phyloP scores from a whole-genome alignment of 2,113 vertebrate genomes.

The Rhinoderma darwinii region DNA sequence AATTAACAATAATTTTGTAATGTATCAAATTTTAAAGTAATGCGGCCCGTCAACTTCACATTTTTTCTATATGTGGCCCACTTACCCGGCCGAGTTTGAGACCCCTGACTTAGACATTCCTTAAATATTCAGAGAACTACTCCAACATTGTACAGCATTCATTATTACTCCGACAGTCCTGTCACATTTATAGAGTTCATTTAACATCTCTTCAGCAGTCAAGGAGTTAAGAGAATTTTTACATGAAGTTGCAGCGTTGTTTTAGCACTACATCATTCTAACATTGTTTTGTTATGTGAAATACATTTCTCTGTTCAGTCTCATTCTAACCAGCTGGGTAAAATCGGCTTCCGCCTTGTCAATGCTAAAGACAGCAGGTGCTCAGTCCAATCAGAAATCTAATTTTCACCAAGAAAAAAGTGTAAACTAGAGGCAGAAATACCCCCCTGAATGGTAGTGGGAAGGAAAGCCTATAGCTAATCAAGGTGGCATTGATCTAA shows the following conservation, averaged over 20 bases:
- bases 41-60: too few relatives aligned
- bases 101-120: too few relatives aligned
- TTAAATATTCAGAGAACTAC: too few relatives aligned
- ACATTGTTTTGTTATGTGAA: conserved; percentile 29
- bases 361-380: conserved; percentile 60
- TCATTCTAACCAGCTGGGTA: conserved; percentile 37
- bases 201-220: neutral
- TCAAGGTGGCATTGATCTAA: conserved; percentile 33
- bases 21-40: too few relatives aligned
- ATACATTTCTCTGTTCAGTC: conserved; percentile 45
- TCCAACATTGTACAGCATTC: too few relatives aligned
- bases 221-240: neutral
- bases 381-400: conserved; percentile 67
- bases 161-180: neutral
- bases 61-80: too few relatives aligned
- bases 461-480: conserved; percentile 55
- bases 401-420: conserved; percentile 67
- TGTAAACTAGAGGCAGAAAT: conserved; percentile 66
- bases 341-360: conserved; percentile 42
- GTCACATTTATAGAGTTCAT: neutral
- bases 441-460: conserved; percentile 57
- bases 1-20: too few relatives aligned
- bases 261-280: conserved; percentile 16
- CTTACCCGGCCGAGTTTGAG: too few relatives aligned
- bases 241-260: conserved; percentile 16